Conservation (phyloP, 2,888 invertebrate genomes). For the Chesias legatella region DNA sequence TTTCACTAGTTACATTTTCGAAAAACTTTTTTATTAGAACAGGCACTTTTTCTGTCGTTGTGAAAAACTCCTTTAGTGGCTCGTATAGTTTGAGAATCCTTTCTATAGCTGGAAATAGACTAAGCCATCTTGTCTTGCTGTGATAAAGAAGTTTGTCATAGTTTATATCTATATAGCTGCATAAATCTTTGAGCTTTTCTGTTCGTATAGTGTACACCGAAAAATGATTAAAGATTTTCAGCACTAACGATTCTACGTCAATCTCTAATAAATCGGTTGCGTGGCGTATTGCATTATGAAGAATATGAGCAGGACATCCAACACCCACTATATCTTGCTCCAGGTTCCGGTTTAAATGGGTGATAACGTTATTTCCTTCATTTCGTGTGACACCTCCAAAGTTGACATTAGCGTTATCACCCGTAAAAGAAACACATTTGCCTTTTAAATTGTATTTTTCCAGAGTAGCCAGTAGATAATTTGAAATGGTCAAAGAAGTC, state of each 20-base stretch:
- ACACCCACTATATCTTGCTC: constrained; percentile 9
- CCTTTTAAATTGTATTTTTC: too few species aligned
- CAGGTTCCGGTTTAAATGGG: constrained; percentile 20
- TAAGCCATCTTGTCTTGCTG: constrained; percentile 26
- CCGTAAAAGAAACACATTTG: constrained; percentile 3
- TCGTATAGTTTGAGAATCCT: constrained; percentile 19
- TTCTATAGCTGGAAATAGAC: constrained; percentile 27
- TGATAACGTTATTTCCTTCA: constrained; percentile 16
- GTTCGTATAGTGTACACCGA: constrained; percentile 31
- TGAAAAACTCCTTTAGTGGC: constrained; percentile 10
- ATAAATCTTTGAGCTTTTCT: constrained; percentile 29
- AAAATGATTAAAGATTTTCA: constrained; percentile 33
- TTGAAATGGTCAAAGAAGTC: too few species aligned
- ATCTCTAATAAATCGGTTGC: constrained; percentile 27
- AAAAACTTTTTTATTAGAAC: too few species aligned
- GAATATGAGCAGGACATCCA: constrained; percentile 31
- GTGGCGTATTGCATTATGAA: constrained; percentile 28
- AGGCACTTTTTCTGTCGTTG: constrained; percentile 1
- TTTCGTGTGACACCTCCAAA: constrained; percentile 7
- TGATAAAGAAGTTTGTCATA: constrained; percentile 25
- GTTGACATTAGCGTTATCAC: constrained; percentile 10
- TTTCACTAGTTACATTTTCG: too few species aligned
- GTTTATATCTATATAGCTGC: constrained; percentile 27
- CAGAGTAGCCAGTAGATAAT: too few species aligned
- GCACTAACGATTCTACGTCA: constrained; percentile 27